Percentiles rank a stretch among this genome's conserved stretches.
Evolutionary conservation across 2,888 invertebrate genomes (phyloP).

Genomic region (Drosophila affinis): DNA sequence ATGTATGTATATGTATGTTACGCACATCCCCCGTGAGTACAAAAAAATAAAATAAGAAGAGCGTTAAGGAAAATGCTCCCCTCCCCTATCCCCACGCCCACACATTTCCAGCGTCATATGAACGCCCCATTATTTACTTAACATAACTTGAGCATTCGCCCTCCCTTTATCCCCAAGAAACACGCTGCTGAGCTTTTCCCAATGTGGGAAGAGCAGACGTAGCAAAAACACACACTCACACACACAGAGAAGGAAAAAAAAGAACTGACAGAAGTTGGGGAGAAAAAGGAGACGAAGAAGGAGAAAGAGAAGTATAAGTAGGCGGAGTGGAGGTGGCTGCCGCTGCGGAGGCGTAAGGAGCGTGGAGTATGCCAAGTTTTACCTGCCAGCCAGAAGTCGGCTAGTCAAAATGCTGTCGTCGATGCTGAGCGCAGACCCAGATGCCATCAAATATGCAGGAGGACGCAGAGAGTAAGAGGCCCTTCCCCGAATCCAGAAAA

Average conservation of each 20-base stretch:
- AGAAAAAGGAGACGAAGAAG: conserved; percentile 3
- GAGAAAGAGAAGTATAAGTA: background rate
- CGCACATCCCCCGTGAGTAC: conserved; percentile 24
- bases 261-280: conserved; percentile 21
- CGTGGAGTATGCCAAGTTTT: conserved; percentile 52
- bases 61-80: background rate
- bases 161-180: conserved; percentile 21
- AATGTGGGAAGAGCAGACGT: conserved; percentile 34
- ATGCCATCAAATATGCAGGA: conserved; percentile 74
- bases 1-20: conserved; percentile 23
- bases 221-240: conserved; percentile 50
- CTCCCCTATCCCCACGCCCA: conserved; percentile 21
- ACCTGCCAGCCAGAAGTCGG: conserved; percentile 63
- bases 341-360: conserved; percentile 5
- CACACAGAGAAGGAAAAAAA: conserved; percentile 39
- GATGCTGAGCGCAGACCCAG: conserved; percentile 70
- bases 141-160: conserved; percentile 77
- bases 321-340: conserved; percentile 1
- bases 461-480: conserved; percentile 35
- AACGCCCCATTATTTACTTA: conserved; percentile 81
- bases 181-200: conserved; percentile 3
- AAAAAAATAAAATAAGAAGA: background rate
- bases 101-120: conserved; percentile 64
- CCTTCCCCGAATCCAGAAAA: conserved; percentile 31
- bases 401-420: conserved; percentile 78